Base-by-base conservation (phyloP, 1,140 invertebrate species). In the Ctenoplectra terminalis region DNA sequence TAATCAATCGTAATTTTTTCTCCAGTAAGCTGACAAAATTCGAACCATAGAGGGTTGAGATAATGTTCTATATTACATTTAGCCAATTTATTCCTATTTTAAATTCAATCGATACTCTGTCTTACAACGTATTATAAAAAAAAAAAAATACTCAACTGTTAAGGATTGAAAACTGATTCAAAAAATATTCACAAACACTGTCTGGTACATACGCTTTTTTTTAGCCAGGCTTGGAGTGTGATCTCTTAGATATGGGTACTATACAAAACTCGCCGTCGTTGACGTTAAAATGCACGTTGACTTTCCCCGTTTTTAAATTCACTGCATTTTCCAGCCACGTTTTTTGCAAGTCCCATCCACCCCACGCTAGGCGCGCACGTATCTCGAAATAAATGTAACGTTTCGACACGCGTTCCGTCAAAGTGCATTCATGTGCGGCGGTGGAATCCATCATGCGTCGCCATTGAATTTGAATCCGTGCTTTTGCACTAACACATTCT, bases 341-440 rank as follows among this genome's bases (percentile, higher is more conserved):
- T 72, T 48, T 72, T 54, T 37, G 50, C 15, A 34, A 34, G 50
- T 58, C 48, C 5, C n/a, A n/a, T 23, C 52, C 58, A 13, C 52
- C 34, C 58, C 29, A 7, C 46, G 50, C 11, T 15, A 23, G 54
- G 23, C 66, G 58, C 26, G 40, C 73, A 23, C 77, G 72, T 85
- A 50, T 66, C 79, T 26, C 83, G 73, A 78, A 82, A 86, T 77
- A 82, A 86, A 82, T 63, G 84, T 81, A 84, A 73, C 85, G 79
- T 75, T 85, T 77, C 84, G 67, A 85, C 83, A 64, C 83, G 78
- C 83, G 83, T 82, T 46, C 37, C 73, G 73, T 50, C 69, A 84
- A 74, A 74, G 79, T 82, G 79, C 79, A 77, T 82, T 86, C 78
- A 72, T 71, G 74, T 37, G 84, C 78, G 66, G 50, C 69, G 70